Conservation (phyloP, 2,888 invertebrate species). For the Hartigia nigra region DNA sequence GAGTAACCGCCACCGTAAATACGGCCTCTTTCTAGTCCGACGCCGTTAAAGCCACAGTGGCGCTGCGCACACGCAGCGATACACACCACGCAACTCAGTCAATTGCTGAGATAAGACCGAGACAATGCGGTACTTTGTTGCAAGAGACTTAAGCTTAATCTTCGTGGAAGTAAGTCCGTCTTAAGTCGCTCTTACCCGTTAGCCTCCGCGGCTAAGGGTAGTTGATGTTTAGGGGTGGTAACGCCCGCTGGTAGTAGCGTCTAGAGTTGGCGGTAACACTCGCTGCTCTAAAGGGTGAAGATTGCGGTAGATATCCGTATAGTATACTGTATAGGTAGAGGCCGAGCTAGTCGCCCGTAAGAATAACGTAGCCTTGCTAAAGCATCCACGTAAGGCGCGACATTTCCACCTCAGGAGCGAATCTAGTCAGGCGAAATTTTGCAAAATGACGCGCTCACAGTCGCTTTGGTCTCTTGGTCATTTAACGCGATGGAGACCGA, state of each 20-base stretch:
- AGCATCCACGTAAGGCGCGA: constrained; percentile 1
- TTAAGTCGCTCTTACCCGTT: constrained; percentile 32
- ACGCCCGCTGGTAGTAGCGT: not conserved
- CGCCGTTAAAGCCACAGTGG: not conserved
- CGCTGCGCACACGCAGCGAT: not conserved
- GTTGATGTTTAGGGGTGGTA: not conserved
- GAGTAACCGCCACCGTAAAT: not conserved
- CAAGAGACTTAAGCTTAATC: constrained; percentile 53
- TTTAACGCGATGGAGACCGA: not conserved
- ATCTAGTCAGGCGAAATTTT: not conserved
- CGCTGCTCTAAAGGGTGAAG: not conserved
- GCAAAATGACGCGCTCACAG: not conserved
- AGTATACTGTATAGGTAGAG: not conserved
- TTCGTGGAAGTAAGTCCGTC: constrained; percentile 46
- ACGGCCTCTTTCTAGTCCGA: not conserved
- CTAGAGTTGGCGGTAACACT: not conserved
- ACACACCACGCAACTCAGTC: constrained; percentile 27
- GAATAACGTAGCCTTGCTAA: constrained; percentile 8
- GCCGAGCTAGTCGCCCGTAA: constrained; percentile 5
- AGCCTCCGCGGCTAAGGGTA: constrained; percentile 3
- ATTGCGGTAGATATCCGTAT: not conserved
- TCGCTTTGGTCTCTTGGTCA: not conserved
- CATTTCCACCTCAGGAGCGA: not conserved
- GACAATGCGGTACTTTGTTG: constrained; percentile 55
- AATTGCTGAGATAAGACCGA: constrained; percentile 53